These are phyloP conservation scores for Garra rufa DNA, from an alignment of 2,113 vertebrate species.

Conservation along the genomic window DNA sequence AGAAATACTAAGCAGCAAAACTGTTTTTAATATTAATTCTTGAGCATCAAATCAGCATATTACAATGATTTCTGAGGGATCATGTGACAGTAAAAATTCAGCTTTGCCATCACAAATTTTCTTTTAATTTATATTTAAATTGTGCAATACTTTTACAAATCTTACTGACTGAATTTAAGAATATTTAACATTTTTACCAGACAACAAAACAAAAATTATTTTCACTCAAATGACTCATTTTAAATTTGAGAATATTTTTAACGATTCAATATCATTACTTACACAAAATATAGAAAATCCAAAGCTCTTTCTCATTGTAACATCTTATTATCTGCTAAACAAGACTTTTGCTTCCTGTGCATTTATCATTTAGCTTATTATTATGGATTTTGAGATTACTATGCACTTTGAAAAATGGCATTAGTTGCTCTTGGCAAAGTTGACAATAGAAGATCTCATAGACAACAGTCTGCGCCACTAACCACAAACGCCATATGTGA, in stretches of 20 bases:
- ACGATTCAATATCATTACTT: not conserved
- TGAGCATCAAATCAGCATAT: not conserved
- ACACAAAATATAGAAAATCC: not conserved
- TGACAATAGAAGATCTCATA: not conserved
- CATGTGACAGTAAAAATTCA: not conserved
- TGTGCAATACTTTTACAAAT: too few relatives aligned
- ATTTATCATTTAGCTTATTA: not conserved
- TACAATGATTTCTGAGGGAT: not conserved
- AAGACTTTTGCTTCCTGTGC: not conserved
- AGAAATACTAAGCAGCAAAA: not conserved
- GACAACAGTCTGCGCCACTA: not conserved
- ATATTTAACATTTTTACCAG: not conserved
- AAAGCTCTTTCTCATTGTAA: not conserved
- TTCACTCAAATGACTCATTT: not conserved
- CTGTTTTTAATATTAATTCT: not conserved
- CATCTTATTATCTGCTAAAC: not conserved
- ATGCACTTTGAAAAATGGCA: not conserved
- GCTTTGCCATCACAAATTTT: not conserved
- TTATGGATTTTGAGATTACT: not conserved
- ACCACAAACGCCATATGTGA: conserved; percentile 1
- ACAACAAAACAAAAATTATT: not conserved
- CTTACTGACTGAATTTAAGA: not conserved
- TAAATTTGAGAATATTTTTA: not conserved
- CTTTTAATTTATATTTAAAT: too few relatives aligned
- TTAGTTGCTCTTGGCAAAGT: not conserved